Evolutionary conservation across 2,113 vertebrate species (phyloP).

Genomic region (Leuciscus idus): DNA sequence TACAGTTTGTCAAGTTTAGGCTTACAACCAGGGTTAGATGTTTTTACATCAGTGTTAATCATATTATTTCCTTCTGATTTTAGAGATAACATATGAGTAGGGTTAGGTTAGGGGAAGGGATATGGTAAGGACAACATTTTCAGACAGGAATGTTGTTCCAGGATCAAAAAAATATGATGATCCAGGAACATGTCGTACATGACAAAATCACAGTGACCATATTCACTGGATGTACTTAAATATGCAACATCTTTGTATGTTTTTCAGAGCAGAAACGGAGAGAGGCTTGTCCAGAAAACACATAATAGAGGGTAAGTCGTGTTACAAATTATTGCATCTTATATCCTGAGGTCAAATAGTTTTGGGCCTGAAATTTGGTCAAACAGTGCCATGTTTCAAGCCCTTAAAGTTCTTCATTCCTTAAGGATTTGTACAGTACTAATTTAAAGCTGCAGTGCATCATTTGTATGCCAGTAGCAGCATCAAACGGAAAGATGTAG

Average conservation of each 20-base stretch:
- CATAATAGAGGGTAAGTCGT: slow-evolving; percentile 88
- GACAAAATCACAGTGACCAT: too few species aligned
- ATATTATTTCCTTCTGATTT: too few species aligned
- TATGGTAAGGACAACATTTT: too few species aligned
- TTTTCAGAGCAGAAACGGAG: slow-evolving; percentile 90
- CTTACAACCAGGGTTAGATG: too few species aligned
- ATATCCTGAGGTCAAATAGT: not conserved
- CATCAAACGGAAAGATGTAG: not conserved
- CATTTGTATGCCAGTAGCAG: not conserved
- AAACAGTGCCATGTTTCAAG: not conserved
- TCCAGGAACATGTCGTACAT: too few species aligned
- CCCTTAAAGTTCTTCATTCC: not conserved
- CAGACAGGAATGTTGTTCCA: too few species aligned
- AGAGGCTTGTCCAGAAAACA: slow-evolving; percentile 92
- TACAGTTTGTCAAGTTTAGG: too few species aligned
- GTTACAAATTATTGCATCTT: not conserved
- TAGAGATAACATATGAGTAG: too few species aligned
- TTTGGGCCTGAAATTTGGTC: not conserved
- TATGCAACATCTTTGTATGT: slow-evolving; percentile 48
- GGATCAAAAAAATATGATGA: too few species aligned
- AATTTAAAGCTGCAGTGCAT: not conserved
- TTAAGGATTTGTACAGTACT: not conserved
- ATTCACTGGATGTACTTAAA: too few species aligned
- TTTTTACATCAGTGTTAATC: too few species aligned
- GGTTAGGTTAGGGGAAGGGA: too few species aligned